phyloP scores from a whole-genome alignment of 2,113 vertebrate species.

The Noctilio leporinus region DNA sequence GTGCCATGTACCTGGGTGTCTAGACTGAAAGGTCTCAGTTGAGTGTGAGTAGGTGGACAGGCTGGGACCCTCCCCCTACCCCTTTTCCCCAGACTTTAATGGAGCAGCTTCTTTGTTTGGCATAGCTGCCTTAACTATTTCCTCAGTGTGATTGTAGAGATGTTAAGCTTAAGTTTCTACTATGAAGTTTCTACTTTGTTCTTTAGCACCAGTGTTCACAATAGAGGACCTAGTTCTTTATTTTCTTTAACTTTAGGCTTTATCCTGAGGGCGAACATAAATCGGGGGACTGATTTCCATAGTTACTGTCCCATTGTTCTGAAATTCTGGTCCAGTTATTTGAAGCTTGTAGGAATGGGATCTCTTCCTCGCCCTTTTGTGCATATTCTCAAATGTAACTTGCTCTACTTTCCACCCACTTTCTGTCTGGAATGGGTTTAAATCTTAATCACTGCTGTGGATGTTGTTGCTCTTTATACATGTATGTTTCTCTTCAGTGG shows the following conservation, averaged over 20 bases:
- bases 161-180: background rate
- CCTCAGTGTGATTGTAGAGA: background rate
- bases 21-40: background rate
- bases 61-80: background rate
- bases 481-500: background rate
- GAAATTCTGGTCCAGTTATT: background rate
- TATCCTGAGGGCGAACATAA: background rate
- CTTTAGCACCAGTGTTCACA: background rate
- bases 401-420: background rate
- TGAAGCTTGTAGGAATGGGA: background rate
- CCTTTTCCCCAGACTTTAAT: background rate
- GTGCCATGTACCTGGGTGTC: too few species aligned
- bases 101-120: background rate
- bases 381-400: background rate
- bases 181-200: background rate
- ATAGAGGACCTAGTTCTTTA: background rate
- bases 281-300: background rate
- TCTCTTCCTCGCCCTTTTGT: background rate
- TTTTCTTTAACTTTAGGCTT: background rate
- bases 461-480: background rate
- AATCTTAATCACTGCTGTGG: background rate
- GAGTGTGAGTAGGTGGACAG: background rate
- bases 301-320: background rate
- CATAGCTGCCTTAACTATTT: background rate
- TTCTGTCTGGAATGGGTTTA: background rate